phyloP scores from a whole-genome alignment of 1,140 invertebrate species.

The Nymphalis io region DNA sequence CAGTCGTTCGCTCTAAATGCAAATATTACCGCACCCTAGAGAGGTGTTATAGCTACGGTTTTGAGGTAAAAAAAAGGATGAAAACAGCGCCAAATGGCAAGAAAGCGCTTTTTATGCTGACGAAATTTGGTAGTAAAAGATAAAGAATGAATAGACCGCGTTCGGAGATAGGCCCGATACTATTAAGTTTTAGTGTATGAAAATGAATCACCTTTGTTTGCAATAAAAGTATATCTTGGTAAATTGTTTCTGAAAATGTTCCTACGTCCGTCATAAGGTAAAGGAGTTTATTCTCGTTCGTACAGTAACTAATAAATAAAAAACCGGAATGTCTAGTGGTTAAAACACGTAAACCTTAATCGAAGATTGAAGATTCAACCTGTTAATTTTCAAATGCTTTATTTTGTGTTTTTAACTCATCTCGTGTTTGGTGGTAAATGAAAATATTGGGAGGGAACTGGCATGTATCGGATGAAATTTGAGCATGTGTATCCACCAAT shows the following conservation, averaged over 20 bases:
- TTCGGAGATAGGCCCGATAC: not conserved
- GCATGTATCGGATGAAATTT: too few species aligned
- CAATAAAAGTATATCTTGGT: not conserved
- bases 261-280: not conserved
- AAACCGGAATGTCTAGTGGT: too few species aligned
- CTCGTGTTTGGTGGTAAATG: too few species aligned
- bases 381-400: too few species aligned
- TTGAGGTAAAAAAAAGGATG: constrained; percentile 73
- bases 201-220: constrained; percentile 11
- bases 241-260: not conserved
- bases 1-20: constrained; percentile 77
- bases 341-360: too few species aligned
- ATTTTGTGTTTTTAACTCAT: too few species aligned
- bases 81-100: constrained; percentile 73
- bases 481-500: too few species aligned
- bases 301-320: too few species aligned
- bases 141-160: constrained; percentile 47
- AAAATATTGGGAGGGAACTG: too few species aligned
- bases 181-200: constrained; percentile 12
- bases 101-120: constrained; percentile 73
- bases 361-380: too few species aligned
- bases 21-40: constrained; percentile 75
- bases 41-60: constrained; percentile 75
- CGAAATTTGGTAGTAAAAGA: constrained; percentile 70
- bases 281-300: too few species aligned